Percentiles rank a stretch among this genome's conserved stretches.
Conservation (phyloP, 1,140 invertebrate species). For the Aricia agestis region DNA sequence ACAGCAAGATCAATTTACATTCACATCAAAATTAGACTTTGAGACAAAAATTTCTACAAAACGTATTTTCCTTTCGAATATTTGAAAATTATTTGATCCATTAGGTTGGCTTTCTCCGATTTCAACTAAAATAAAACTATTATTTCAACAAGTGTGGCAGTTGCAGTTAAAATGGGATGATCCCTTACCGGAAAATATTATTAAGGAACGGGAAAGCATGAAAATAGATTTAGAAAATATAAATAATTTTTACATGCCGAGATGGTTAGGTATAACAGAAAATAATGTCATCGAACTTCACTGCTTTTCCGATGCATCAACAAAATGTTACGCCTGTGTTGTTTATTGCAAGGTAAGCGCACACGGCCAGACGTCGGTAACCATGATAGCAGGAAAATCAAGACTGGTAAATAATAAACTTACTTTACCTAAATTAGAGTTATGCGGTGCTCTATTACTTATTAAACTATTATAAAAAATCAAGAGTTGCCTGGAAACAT, state of each 20-base stretch:
- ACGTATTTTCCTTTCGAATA: slow-evolving; percentile 42
- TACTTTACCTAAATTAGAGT: too few species aligned
- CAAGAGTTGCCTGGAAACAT: too few species aligned
- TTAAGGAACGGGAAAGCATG: slow-evolving; percentile 17
- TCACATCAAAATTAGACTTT: slow-evolving; percentile 12
- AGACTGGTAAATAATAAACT: too few species aligned
- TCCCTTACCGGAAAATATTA: slow-evolving; percentile 4
- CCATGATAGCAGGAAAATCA: too few species aligned
- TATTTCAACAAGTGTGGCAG: slow-evolving; percentile 45
- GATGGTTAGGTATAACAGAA: slow-evolving; percentile 29
- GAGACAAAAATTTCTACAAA: slow-evolving; percentile 33
- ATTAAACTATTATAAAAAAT: too few species aligned
- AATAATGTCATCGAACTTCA: slow-evolving; percentile 32
- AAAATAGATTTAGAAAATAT: slow-evolving; percentile 24
- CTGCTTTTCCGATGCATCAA: slow-evolving; percentile 49
- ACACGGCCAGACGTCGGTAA: too few species aligned
- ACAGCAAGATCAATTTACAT: slow-evolving; percentile 1
- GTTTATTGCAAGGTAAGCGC: too few species aligned
- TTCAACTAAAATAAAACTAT: slow-evolving; percentile 47
- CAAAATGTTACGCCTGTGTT: too few species aligned
- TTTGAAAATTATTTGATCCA: slow-evolving; percentile 61
- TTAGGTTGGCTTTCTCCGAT: slow-evolving; percentile 54
- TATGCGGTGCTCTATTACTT: too few species aligned
- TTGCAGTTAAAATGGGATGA: slow-evolving; percentile 21
- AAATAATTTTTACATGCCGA: slow-evolving; percentile 17